Evolutionary conservation across 2,797 vertebrate species (phyloP).

Genomic region (Tangara arthus): DNA sequence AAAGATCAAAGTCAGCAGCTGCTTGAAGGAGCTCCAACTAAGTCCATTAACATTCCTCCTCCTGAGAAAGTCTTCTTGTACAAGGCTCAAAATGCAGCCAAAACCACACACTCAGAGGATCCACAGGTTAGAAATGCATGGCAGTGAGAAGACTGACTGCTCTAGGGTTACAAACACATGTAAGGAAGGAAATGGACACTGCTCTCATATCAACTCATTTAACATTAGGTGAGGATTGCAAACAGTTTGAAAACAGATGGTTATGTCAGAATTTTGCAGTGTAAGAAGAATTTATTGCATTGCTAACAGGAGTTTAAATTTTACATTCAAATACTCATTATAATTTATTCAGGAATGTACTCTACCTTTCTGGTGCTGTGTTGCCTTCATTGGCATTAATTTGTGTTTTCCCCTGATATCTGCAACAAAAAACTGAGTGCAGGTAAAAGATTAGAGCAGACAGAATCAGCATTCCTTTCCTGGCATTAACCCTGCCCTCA

Average conservation of each 20-base stretch:
- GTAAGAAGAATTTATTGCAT: neutral
- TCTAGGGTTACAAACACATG: neutral
- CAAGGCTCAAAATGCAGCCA: neutral
- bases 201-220: neutral
- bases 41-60: neutral
- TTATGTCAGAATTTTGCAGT: neutral
- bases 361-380: neutral
- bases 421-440: neutral
- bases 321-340: neutral
- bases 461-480: neutral
- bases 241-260: neutral
- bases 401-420: neutral
- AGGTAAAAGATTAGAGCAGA: neutral
- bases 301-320: neutral
- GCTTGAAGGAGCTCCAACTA: neutral
- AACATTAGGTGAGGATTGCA: neutral
- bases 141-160: neutral
- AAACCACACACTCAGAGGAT: neutral
- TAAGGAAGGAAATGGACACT: neutral
- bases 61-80: neutral
- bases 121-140: neutral
- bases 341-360: neutral
- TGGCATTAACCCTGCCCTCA: neutral
- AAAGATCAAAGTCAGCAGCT: conserved; percentile 4
- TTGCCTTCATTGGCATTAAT: neutral